phyloP scores from a whole-genome alignment of 2,113 vertebrate genomes.

The Channa maculata region DNA sequence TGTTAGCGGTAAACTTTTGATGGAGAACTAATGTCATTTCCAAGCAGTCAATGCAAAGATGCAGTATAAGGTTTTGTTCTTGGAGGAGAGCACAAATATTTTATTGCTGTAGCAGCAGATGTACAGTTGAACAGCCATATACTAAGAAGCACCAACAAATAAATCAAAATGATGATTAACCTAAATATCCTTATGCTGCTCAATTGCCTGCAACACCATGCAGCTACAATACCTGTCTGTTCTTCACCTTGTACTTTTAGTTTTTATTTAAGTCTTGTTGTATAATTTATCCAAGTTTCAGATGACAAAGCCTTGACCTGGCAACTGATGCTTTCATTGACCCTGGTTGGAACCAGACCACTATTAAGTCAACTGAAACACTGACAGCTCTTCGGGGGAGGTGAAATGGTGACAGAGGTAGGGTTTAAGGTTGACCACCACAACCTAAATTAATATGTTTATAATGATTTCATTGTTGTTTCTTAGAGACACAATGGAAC shows the following conservation, averaged over 20 bases:
- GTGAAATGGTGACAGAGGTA: neutral
- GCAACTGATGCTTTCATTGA: neutral
- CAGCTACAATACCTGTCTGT: neutral
- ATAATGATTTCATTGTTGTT: constrained; percentile 36
- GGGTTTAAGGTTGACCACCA: constrained; percentile 25
- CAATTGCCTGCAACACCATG: no score
- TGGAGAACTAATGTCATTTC: no score
- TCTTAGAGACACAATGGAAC: constrained; percentile 36
- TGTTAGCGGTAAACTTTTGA: no score
- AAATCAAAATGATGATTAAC: no score
- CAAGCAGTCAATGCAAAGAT: no score
- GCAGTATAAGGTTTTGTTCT: no score
- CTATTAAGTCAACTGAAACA: neutral
- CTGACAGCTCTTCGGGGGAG: constrained; percentile 22
- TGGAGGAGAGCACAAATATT: no score
- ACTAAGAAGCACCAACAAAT: no score
- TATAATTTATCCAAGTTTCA: neutral
- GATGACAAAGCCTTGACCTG: neutral
- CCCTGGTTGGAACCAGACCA: constrained; percentile 16
- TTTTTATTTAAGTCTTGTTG: constrained; percentile 8
- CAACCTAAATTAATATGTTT: constrained; percentile 23
- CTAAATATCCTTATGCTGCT: no score
- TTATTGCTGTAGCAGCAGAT: no score
- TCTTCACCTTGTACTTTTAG: neutral
- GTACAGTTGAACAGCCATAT: no score